Evolutionary conservation across 1,140 invertebrate species (phyloP), one percentile per base, ranked within the genome.

Genomic region (Pygmarrhopalites habei): DNA sequence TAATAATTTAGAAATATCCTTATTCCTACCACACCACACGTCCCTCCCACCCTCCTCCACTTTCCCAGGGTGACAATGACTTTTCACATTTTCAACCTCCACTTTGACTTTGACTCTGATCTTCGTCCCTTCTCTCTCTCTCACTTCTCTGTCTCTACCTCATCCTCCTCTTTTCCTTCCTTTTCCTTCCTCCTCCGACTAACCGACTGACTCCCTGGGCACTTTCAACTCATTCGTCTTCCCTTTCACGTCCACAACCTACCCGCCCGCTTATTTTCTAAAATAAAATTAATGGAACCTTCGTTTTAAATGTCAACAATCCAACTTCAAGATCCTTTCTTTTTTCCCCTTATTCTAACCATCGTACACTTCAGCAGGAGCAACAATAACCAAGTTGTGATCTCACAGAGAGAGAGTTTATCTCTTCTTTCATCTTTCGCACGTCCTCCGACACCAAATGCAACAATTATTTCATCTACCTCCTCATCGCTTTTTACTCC

Each of bases 1-100:
- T 61, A 61, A 66, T 62, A 53, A 62, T 66, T 66, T 58, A 57
- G 14, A 66, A 19, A 58, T 60, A 30, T 14, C 29, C 46, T 25
- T 60, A 17, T 0, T 46, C 58, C 23, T n/a, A n/a, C n/a, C n/a
- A n/a, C n/a, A n/a, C n/a, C n/a, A n/a, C n/a, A n/a, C n/a, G n/a
- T n/a, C n/a, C n/a, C n/a, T n/a, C n/a, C n/a, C n/a, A n/a, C 1
- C 21, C 30, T 23, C 26, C 41, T 26, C 47, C 12, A 21, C 30
- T 29, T 21, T 21, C n/a, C 28, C 57, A 19, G 10, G 47, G 47
- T 60, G 58, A 60, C 58, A 60, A 60, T 60, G 58, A 60, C 58
- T 49, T 41, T 60, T 49, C 44, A 60, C 58, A 60, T 60, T 60
- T 32, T 52, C 26, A 41, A 25, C 47, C 47, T 26, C 41, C 4